Percentiles rank a stretch among this genome's conserved stretches.
Evolutionary conservation across 2,113 vertebrate genomes (phyloP).

Genomic region (Nothocercus nigrocapillus): DNA sequence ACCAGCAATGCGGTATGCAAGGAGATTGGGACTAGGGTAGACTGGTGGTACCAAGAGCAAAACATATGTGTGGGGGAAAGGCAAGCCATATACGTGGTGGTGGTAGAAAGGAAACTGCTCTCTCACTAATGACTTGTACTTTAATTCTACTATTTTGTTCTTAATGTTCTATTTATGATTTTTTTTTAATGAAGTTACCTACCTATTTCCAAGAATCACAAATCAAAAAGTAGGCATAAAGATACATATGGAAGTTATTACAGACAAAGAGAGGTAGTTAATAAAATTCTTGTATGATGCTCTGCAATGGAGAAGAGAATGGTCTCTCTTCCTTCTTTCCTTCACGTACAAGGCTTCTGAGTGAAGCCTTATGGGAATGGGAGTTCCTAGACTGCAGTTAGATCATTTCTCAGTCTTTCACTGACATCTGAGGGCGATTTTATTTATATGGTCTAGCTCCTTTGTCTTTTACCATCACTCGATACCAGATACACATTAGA

Average conservation of each 20-base stretch:
- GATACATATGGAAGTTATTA: background rate
- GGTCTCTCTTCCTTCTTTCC: background rate
- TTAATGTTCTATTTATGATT: background rate
- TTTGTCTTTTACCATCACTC: background rate
- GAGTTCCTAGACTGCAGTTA: background rate
- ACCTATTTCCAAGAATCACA: background rate
- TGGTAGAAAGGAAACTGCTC: background rate
- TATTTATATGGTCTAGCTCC: background rate
- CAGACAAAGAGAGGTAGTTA: background rate
- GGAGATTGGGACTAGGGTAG: background rate
- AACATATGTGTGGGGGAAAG: no score
- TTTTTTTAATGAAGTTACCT: background rate
- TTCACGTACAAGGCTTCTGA: background rate
- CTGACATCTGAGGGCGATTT: background rate
- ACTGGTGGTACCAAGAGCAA: background rate
- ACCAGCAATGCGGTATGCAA: background rate
- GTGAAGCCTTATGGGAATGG: no score
- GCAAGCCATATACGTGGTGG: background rate
- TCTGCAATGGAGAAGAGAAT: background rate
- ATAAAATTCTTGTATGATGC: background rate
- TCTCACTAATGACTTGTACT: background rate
- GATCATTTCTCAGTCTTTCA: rapidly evolving
- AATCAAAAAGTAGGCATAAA: background rate
- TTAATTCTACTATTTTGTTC: background rate
- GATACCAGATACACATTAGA: background rate